Evolutionary conservation across 1,140 invertebrate genomes (phyloP), one percentile per base, ranked within the genome.

Genomic region (Neodiprion pinetum): DNA sequence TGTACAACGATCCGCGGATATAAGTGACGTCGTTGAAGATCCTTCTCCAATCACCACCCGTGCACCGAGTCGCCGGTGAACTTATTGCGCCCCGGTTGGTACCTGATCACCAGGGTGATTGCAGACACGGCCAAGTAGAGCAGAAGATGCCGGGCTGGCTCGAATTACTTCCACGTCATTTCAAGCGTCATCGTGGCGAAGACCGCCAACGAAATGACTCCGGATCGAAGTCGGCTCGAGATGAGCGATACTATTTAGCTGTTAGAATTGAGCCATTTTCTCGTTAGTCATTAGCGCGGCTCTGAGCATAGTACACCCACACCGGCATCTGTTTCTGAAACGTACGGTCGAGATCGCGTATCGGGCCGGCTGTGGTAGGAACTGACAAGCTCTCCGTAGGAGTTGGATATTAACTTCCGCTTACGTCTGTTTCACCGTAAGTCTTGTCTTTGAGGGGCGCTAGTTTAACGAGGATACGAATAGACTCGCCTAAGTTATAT

Each of bases 351-450:
- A 61, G 53, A 61, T 61, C 53, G 53, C 53, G 9, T 61, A 61
- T 61, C 53, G 9, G 53, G 53, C n/a, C 0, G n/a, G 53, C 28
- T 17, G 11, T 14, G 53, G n/a, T 40, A 40, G 53, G n/a, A 61
- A 12, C 53, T 61, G 53, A 61, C 4, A 61, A 61, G 53, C 53
- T 61, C 53, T 61, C n/a, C 53, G 53, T 12, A 12, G 11, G 53
- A 61, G 53, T 61, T 17, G 53, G 53, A 61, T 61, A 61, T 61
- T 61, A 61, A 61, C 53, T 61, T 61, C n/a, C 53, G 53, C 53
- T 61, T 61, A 61, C 53, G 53, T 14, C 53, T 61, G 53, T 61
- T 61, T 61, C 53, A 9, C n/a, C 53, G 53, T 61, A 1, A 61
- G 53, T 1, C 53, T 17, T 17, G 53, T 61, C 5, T 61, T 61